Base-by-base conservation (phyloP, 2,888 invertebrate species). In the Neoaliturus tenellus region DNA sequence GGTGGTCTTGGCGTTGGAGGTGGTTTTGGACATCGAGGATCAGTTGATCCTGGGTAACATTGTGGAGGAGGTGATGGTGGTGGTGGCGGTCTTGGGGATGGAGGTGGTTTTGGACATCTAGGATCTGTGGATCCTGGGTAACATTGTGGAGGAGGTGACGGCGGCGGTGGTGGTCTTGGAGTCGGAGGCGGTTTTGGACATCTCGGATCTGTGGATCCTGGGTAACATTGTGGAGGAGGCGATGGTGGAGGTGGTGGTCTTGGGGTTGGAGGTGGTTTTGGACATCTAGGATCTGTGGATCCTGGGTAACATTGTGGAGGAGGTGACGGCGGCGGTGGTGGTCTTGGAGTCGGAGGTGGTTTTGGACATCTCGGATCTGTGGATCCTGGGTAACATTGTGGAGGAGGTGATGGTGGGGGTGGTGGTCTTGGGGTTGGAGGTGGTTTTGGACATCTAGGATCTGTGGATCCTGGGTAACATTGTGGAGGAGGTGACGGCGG, bases 41-140 rank as follows among this genome's bases (percentile, higher is more conserved):
- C 91, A 89, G 85, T 88, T 0, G 48, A 89, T 86, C 58, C 90
- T 90, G 83, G 91, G 82, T 87, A 91, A 51, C 91, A 89, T 33
- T 85, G 86, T n/a, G 86, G 86, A 35, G 88, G 87, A n/a, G n/a
- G n/a, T n/a, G n/a, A n/a, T 17, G 78, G 78, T n/a, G 28, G 78
- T 28, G 39, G 35, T n/a, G 75, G 75, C 4, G 75, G 75, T 44
- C 44, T 4, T n/a, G n/a, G n/a, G 12, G 86, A 86, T 33, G 87
- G 87, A 14, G 75, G 78, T 28, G 78, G 78, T 51, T 75, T 44
- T 20, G 78, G 78, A 78, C 78, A 78, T 78, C 78, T 48, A 3
- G 78, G 78, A n/a, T 78, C 78, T 3, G 48, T 20, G 10, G 85
- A 58, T 20, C 84, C 85, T 33, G 75, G 86, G 44, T 82, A 85